These are phyloP conservation scores for Darwinula stevensoni DNA, from an alignment of 2,888 invertebrate genomes.

Conservation along the genomic window DNA sequence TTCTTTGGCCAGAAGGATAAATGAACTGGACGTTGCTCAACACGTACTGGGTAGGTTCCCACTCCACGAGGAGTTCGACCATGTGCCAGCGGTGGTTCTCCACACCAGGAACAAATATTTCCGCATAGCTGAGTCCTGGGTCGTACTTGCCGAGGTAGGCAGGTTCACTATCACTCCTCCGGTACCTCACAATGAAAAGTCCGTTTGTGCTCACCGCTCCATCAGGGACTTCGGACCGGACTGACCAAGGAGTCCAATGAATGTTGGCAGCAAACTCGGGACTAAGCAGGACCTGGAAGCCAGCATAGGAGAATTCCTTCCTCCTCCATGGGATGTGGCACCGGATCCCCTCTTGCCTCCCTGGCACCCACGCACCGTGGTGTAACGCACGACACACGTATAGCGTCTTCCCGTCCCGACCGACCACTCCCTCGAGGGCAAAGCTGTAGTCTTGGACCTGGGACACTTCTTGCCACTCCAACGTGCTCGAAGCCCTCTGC, in stretches of 20 bases:
- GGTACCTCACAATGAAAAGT: not conserved
- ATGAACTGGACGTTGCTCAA: not conserved
- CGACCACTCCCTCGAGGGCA: not conserved
- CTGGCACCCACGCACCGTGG: not conserved
- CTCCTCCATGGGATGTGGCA: no score
- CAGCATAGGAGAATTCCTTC: no score
- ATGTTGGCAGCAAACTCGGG: not conserved
- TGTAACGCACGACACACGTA: not conserved
- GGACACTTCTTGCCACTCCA: not conserved
- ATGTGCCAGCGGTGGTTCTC: no score
- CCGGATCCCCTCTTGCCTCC: not conserved
- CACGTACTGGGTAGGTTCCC: not conserved
- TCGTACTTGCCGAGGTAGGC: no score
- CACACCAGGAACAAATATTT: no score
- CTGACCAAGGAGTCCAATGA: not conserved
- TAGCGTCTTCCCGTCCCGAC: not conserved
- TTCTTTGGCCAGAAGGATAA: no score
- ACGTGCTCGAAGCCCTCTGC: not conserved
- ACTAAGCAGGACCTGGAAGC: not conserved
- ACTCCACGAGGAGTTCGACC: no score
- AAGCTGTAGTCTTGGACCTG: not conserved
- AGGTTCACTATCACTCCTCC: not conserved
- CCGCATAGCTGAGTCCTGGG: no score
- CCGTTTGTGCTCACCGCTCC: not conserved
- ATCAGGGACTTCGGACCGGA: not conserved